Base-by-base conservation (phyloP, 2,888 invertebrate genomes). In the Patella depressa region DNA sequence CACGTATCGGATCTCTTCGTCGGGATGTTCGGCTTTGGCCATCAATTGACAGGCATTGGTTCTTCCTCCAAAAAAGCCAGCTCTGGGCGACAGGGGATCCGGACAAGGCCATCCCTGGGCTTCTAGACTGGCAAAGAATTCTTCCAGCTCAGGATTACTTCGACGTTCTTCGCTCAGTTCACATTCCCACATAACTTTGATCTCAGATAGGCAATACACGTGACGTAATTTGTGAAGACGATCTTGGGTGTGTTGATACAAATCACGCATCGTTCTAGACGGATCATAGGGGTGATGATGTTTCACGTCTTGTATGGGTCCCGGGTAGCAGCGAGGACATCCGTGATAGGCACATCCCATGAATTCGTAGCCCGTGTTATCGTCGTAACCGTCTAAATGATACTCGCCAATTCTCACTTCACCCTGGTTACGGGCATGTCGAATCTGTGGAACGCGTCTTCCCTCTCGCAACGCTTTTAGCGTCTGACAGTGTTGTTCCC, bases 211-310 rank as follows among this genome's bases (percentile, higher is more conserved):
- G 17, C 17, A 15, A 57, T 57, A 57, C 57, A 17, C 17, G 14
- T 57, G 14, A 34, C 34, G 34, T 17, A 57, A 17, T 57, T 57
- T 57, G 15, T 57, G 3, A 15, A 57, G 17, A 7, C 57, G 57
- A 57, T 57, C 57, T 17, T 15, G 14, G 7, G 57, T 57, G 57
- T 57, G 57, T 57, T 17, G 57, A 17, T 57, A 15, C n/a, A 57
- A 15, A 15, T 59, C 59, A 7, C 59, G 59, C 59, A 59, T 59
- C 14, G 59, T 59, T 59, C 59, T 59, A 15, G 59, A 59, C 17
- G 59, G 59, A 59, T 59, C 59, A 15, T 59, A 59, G 19, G 59
- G 59, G 17, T 59, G 59, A 19, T 59, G 59, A 59, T 59, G 59
- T 59, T 59, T 59, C 15, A 59, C 17, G 19, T 59, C 59, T 59